phyloP scores from a whole-genome alignment of 1,140 invertebrate genomes.

The Ostrea edulis region DNA sequence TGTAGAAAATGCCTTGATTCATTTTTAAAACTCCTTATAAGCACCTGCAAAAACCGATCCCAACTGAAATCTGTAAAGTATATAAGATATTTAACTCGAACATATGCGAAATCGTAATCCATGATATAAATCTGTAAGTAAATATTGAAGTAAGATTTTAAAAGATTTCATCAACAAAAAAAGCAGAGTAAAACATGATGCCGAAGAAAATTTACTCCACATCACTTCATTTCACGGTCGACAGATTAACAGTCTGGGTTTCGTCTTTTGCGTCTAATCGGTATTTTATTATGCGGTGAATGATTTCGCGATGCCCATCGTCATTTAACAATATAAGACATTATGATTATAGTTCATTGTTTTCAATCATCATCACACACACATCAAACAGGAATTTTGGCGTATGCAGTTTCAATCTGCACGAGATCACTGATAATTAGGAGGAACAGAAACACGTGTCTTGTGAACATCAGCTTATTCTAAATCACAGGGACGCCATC shows the following conservation, averaged over 20 bases:
- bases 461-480: not conserved
- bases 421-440: slow-evolving; percentile 5
- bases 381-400: not conserved
- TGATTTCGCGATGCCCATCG: not conserved
- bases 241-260: not conserved
- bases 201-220: not conserved
- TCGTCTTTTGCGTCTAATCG: not conserved
- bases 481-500: not conserved
- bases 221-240: slow-evolving; percentile 5
- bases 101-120: not conserved
- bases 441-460: not conserved
- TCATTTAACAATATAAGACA: not conserved
- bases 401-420: not conserved
- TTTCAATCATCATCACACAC: not conserved
- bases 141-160: not conserved
- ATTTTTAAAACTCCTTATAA: not conserved
- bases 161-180: not conserved
- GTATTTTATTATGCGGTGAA: slow-evolving; percentile 21
- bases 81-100: not conserved
- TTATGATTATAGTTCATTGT: not conserved
- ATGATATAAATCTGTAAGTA: not conserved
- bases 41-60: slow-evolving; percentile 18
- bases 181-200: not conserved
- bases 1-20: not conserved
- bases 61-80: not conserved